Evolutionary conservation across 1,140 invertebrate species (phyloP).

Genomic region (Drosophila leontia): DNA sequence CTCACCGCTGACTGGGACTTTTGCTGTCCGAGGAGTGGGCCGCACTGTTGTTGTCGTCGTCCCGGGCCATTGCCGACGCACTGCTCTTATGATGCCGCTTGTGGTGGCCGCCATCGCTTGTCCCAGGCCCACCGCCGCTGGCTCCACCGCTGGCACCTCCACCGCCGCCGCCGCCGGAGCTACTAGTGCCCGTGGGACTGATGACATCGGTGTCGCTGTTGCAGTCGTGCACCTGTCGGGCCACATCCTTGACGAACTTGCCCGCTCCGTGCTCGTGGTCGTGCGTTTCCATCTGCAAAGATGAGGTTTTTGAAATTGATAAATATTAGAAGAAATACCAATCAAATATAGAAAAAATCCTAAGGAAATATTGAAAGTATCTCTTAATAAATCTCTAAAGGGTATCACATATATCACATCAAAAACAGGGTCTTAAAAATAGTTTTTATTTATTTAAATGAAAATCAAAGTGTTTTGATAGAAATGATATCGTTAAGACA

Average conservation of each 20-base stretch:
- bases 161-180: constrained; percentile 70
- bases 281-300: constrained; percentile 84
- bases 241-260: constrained; percentile 77
- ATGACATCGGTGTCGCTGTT: constrained; percentile 83
- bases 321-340: background rate
- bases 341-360: background rate
- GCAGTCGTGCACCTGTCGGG: constrained; percentile 65
- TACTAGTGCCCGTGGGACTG: constrained; percentile 80
- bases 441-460: background rate
- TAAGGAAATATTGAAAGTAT: no score
- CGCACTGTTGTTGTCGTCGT: constrained; percentile 88
- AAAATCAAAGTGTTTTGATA: background rate
- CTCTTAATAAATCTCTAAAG: no score
- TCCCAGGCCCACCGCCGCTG: constrained; percentile 18
- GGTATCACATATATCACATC: background rate
- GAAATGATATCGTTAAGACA: background rate
- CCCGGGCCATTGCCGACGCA: constrained; percentile 82
- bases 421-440: background rate
- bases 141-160: constrained; percentile 25
- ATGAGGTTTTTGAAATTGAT: background rate
- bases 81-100: constrained; percentile 71
- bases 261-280: constrained; percentile 61
- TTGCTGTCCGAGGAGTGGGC: constrained; percentile 88
- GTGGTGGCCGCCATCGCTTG: constrained; percentile 46
- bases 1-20: constrained; percentile 88